Evolutionary conservation across 2,797 vertebrate species (phyloP).

Genomic region (Hydrophis major): DNA sequence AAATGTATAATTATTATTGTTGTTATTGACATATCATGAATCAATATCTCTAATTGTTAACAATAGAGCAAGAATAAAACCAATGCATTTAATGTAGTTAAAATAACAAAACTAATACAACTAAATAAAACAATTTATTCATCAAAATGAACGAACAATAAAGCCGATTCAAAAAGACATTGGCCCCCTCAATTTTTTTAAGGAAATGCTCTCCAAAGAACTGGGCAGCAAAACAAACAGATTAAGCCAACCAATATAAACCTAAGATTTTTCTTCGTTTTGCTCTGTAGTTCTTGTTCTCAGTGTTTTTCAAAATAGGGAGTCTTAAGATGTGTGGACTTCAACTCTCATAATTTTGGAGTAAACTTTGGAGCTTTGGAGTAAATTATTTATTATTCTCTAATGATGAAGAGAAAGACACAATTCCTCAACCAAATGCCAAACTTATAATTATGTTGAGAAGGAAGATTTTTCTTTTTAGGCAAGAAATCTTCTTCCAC

Average conservation of each 20-base stretch:
- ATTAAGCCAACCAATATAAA: not conserved
- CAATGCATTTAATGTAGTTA: not conserved
- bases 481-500: constrained; percentile 26
- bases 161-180: not conserved
- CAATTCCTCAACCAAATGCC: constrained; percentile 14
- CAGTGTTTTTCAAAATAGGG: not conserved
- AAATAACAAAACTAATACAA: not conserved
- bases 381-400: constrained; percentile 3
- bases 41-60: not conserved
- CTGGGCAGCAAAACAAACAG: not conserved
- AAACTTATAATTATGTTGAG: not conserved
- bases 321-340: not conserved
- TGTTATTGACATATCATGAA: not conserved
- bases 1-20: too few relatives aligned
- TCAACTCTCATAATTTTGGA: not conserved
- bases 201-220: not conserved
- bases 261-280: not conserved
- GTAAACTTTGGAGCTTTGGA: not conserved
- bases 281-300: not conserved
- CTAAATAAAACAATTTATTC: not conserved
- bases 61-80: not conserved
- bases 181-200: not conserved
- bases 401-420: constrained; percentile 27
- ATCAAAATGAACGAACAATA: not conserved
- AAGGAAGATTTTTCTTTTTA: constrained; percentile 10